A percentile compares a stretch with the other conserved stretches of the same genome.
These are phyloP conservation scores for Mugil cephalus DNA, from an alignment of 2,113 vertebrate species.

Conservation along the genomic window DNA sequence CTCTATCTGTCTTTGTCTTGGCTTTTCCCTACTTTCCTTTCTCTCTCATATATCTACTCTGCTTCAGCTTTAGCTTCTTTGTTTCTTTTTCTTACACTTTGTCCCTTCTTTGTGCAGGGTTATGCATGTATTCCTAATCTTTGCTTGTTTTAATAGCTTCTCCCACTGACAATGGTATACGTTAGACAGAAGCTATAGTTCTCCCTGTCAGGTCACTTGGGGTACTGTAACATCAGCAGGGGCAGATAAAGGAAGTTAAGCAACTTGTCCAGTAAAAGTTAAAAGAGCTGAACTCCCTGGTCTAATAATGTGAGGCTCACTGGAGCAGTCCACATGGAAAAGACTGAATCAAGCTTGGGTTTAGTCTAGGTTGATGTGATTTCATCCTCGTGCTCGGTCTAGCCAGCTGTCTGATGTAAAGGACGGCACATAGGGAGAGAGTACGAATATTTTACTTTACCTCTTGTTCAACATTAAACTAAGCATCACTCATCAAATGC, in stretches of 20 bases:
- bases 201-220: constrained; percentile 1
- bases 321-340: constrained; percentile 2
- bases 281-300: constrained; percentile 27
- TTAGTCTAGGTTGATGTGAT: constrained; percentile 1
- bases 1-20: constrained; percentile 19
- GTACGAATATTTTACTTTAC: no score
- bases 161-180: neutral
- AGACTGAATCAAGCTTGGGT: constrained; percentile 1
- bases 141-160: constrained; percentile 13
- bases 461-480: neutral
- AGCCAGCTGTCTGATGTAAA: neutral
- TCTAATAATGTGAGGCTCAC: constrained; percentile 32
- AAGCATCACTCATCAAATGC: neutral
- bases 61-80: neutral
- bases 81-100: neutral
- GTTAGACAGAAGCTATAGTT: constrained; percentile 15
- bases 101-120: constrained; percentile 19
- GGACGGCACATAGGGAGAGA: no score
- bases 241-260: constrained; percentile 25
- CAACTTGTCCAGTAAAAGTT: constrained; percentile 13
- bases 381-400: neutral
- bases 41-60: constrained; percentile 3
- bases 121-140: constrained; percentile 19
- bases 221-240: neutral
- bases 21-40: constrained; percentile 1